Conservation (phyloP, 2,797 vertebrate species). For the Okamejei kenojei region DNA sequence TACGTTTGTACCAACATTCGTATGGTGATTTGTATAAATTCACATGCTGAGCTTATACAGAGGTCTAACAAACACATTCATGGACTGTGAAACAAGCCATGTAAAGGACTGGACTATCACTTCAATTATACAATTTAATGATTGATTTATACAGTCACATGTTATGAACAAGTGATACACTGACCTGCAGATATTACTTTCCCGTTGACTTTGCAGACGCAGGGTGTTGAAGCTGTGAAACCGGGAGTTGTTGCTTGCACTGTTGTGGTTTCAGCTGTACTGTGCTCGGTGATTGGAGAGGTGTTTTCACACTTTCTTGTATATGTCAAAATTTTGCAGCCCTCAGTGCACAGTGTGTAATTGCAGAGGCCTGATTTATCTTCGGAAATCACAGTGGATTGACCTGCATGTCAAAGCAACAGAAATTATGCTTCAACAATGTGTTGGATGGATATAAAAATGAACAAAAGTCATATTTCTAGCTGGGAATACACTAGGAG, state of each 20-base stretch:
- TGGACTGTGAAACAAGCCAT: neutral
- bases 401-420: neutral
- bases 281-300: neutral
- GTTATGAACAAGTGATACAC: constrained; percentile 29
- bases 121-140: too few relatives aligned
- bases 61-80: neutral
- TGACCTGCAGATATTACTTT: constrained; percentile 54
- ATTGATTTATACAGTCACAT: neutral
- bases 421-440: too few relatives aligned
- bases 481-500: too few relatives aligned
- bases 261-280: neutral
- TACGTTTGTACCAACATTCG: too few relatives aligned
- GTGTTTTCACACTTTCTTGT: neutral
- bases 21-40: neutral
- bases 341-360: neutral
- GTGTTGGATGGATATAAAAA: too few relatives aligned
- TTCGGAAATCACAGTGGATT: neutral
- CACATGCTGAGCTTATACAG: too few relatives aligned
- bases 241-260: neutral
- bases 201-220: constrained; percentile 48
- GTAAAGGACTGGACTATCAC: neutral
- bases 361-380: neutral
- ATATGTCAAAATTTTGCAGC: neutral
- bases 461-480: too few relatives aligned
- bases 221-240: constrained; percentile 38